A percentile compares a stretch with the other conserved stretches of the same genome.
These are phyloP conservation scores for Siniperca knerii DNA, from an alignment of 2,113 vertebrate genomes.

Conservation along the genomic window DNA sequence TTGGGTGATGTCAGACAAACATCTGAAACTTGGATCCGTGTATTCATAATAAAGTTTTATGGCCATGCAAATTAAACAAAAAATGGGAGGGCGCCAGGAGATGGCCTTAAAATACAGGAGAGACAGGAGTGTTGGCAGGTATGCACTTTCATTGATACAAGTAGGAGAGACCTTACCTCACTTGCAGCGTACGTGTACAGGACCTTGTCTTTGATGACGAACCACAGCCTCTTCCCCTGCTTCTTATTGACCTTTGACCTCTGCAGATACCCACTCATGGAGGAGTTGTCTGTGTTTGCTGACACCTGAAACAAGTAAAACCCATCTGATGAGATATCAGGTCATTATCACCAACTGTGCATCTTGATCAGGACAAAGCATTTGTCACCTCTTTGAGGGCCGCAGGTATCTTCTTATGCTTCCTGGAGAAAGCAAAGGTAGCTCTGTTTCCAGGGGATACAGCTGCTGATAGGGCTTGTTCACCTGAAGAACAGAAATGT, in stretches of 20 bases:
- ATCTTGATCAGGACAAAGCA: neutral
- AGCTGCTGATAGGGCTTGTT: constrained; percentile 74
- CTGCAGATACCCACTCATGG: constrained; percentile 97
- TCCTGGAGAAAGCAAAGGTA: constrained; percentile 85
- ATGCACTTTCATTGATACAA: neutral
- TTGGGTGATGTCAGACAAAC: too few species aligned
- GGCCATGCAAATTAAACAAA: too few species aligned
- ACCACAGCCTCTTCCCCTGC: constrained; percentile 96
- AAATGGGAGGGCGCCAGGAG: too few species aligned
- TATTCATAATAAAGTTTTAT: too few species aligned
- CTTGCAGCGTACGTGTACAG: constrained; percentile 98
- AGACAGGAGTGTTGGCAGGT: too few species aligned
- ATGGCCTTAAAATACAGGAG: too few species aligned
- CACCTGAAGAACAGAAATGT: constrained; percentile 78
- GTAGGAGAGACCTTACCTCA: constrained; percentile 89
- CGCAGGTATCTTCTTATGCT: constrained; percentile 94
- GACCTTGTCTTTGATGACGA: constrained; percentile 98
- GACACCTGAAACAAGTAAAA: constrained; percentile 86
- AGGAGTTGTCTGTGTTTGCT: constrained; percentile 93
- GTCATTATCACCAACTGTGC: neutral
- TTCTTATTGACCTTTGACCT: constrained; percentile 93
- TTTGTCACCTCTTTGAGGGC: constrained; percentile 92
- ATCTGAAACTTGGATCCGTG: too few species aligned
- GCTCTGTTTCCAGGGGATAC: constrained; percentile 87
- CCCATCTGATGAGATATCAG: constrained; percentile 17